Evolutionary conservation across 2,888 invertebrate species (phyloP).

Genomic region (Heteromurus nitidus): DNA sequence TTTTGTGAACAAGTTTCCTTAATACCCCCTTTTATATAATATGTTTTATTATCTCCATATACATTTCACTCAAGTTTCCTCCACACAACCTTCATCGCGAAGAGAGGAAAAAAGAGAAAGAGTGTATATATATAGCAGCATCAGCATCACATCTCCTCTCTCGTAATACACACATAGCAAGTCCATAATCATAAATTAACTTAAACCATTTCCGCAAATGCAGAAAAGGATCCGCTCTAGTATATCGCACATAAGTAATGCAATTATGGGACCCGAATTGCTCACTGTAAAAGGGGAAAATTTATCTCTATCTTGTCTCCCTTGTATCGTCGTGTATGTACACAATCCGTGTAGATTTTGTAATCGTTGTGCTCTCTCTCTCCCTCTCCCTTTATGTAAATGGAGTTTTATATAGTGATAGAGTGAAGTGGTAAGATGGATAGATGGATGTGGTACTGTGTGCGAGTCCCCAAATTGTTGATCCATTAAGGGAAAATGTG

Average conservation of each 20-base stretch:
- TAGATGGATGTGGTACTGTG: background rate
- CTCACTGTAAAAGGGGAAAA: slow-evolving; percentile 72
- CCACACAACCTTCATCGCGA: too few species aligned
- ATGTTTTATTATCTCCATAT: slow-evolving; percentile 26
- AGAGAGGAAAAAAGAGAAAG: too few species aligned
- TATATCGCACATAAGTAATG: slow-evolving; percentile 68
- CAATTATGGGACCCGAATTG: slow-evolving; percentile 70
- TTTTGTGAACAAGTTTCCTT: slow-evolving; percentile 64
- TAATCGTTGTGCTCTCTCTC: slow-evolving; percentile 22
- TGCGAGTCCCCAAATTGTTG: slow-evolving; percentile 69
- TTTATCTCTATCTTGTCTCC: slow-evolving; percentile 66
- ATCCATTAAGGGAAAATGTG: slow-evolving; percentile 69
- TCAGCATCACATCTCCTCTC: background rate
- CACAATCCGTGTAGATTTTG: slow-evolving; percentile 3
- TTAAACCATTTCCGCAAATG: slow-evolving; percentile 73
- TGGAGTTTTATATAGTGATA: background rate
- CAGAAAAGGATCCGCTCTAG: slow-evolving; percentile 71
- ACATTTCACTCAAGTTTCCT: background rate
- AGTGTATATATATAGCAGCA: background rate
- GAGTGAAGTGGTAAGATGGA: background rate
- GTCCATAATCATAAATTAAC: slow-evolving; percentile 73
- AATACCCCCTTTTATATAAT: slow-evolving; percentile 34
- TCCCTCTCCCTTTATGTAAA: slow-evolving; percentile 18
- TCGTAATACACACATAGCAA: slow-evolving; percentile 22
- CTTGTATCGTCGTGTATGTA: background rate